Base-by-base conservation (phyloP, 2,797 vertebrate genomes). In the Galaxias olidus region DNA sequence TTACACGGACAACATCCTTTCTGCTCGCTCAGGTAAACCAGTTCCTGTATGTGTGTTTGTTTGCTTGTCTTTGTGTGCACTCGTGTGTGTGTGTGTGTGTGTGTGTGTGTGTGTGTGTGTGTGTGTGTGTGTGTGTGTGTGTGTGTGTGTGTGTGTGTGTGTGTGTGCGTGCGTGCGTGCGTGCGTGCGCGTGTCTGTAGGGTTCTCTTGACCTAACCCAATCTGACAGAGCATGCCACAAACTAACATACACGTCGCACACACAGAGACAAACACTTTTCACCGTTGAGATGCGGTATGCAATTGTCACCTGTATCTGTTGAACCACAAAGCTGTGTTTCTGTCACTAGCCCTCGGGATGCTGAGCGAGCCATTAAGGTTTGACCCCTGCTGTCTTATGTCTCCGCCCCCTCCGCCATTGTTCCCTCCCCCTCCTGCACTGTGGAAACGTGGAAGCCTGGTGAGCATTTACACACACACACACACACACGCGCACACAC, bases 381-480 rank as follows among this genome's bases (percentile, higher is more conserved):
- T 90, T 66, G 81, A 74, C 59, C 86, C 83, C 0, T 95, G 94
- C 78, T 96, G 93, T 81, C 84, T 94, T 45, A 77, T 88, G 15
- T 83, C 84, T 0, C 93, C 94, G 1, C 95, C 94, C 1, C 95
- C 95, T 0, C 96, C 95, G 0, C 95, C 94, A 0, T 79, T 96
- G 54, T 94, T 94, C 72, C 95, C 95, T 42, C 95, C 94, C 0
- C 91, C 90, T 0, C 92, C 93, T 0, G 75, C 76, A 72, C 92
- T 94, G 77, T 92, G 87, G 84, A 92, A 88, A 1, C 68, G 68
- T 20, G 90, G 86, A 75, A 86, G 64, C 68, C 84, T 83, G 10
- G 96, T 98, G 75, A 43, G 84, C 78, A 47, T 59, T 14, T 56
- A 47, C n/a, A 30, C 54, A 53, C 20, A n/a, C 53, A 51, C 46